phyloP scores from a whole-genome alignment of 2,888 invertebrate species.

The Eurytoma californica region DNA sequence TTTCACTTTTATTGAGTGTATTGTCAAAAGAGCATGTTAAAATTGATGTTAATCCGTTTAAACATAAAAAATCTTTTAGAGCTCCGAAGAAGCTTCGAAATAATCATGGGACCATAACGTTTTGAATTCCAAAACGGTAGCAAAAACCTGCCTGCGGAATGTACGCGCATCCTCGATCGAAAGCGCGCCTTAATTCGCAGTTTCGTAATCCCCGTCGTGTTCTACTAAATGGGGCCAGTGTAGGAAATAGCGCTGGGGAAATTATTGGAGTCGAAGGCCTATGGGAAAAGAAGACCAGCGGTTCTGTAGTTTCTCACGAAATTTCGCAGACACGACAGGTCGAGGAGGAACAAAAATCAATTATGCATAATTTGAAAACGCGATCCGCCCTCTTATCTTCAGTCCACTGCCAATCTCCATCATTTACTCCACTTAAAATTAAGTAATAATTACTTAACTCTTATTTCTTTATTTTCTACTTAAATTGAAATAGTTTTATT shows the following conservation, averaged over 20 bases:
- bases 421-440: too few relatives aligned
- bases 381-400: too few relatives aligned
- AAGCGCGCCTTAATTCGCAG: constrained; percentile 35
- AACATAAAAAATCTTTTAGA: too few relatives aligned
- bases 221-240: constrained; percentile 24
- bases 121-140: constrained; percentile 40
- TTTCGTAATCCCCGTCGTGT: constrained; percentile 30
- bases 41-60: too few relatives aligned
- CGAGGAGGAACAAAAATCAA: constrained; percentile 19
- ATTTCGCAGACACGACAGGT: constrained; percentile 40
- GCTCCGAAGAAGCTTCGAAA: too few relatives aligned
- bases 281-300: constrained; percentile 41
- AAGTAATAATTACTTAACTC: too few relatives aligned
- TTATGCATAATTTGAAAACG: too few relatives aligned
- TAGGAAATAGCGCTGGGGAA: constrained; percentile 32
- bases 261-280: constrained; percentile 29
- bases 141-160: constrained; percentile 38
- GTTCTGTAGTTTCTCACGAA: constrained; percentile 47
- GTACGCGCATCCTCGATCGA: neutral
- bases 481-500: too few relatives aligned
- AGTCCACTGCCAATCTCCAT: too few relatives aligned
- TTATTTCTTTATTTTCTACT: too few relatives aligned
- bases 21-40: too few relatives aligned
- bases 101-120: neutral
- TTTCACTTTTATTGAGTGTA: too few relatives aligned